phyloP scores from a whole-genome alignment of 1,140 invertebrate species.

The Bombus confusus region DNA sequence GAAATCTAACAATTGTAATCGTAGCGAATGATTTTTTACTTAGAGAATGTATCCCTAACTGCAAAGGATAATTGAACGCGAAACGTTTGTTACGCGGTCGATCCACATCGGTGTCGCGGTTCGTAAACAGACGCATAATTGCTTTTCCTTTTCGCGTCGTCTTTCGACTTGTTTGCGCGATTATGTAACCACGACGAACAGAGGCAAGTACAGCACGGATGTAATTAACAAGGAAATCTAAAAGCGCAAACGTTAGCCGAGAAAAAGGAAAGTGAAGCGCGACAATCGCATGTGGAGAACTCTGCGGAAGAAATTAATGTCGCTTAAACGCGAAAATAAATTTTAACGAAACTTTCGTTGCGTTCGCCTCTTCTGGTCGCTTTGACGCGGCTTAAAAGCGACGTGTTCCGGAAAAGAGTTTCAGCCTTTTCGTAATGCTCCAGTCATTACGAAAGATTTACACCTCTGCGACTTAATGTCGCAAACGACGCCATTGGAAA shows the following conservation, averaged over 20 bases:
- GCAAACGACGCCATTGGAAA: background rate
- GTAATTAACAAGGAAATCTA: slow-evolving; percentile 5
- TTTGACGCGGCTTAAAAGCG: background rate
- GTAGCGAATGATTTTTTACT: background rate
- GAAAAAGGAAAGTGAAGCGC: background rate
- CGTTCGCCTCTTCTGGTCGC: background rate
- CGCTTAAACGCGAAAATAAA: background rate
- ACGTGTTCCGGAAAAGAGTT: background rate
- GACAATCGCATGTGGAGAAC: background rate
- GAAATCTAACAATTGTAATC: background rate
- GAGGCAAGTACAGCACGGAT: too few relatives aligned
- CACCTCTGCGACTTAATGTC: background rate
- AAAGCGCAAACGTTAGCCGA: background rate
- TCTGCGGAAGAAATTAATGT: background rate
- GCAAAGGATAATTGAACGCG: background rate
- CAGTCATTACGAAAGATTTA: background rate
- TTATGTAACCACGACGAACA: background rate
- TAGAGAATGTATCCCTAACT: background rate
- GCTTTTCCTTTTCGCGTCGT: too few relatives aligned
- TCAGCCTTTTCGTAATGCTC: background rate
- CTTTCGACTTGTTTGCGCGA: background rate
- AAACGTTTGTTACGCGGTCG: background rate
- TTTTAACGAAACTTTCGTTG: background rate
- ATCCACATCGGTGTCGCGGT: background rate
- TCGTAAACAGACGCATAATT: background rate